Conservation (phyloP, 2,888 invertebrate genomes). For the Drosophila koepferae region DNA sequence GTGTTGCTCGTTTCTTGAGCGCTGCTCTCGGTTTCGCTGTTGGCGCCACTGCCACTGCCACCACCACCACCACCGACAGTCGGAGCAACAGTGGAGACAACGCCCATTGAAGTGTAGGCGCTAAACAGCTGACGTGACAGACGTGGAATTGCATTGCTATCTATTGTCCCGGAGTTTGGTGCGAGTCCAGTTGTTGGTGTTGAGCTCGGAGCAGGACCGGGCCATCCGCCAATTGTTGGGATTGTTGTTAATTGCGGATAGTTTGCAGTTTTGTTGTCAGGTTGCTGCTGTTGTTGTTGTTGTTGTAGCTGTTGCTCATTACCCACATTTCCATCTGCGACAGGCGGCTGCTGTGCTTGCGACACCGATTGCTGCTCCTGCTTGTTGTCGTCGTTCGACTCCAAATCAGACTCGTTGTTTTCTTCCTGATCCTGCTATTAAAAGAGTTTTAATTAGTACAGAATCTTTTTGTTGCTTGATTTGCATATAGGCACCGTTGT, state of each 20-base stretch:
- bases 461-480: not conserved
- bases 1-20: slow-evolving; percentile 64
- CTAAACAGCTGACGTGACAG: slow-evolving; percentile 63
- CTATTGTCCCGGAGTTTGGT: slow-evolving; percentile 21
- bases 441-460: slow-evolving; percentile 6
- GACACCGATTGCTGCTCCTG: slow-evolving; percentile 52
- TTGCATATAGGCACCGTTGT: slow-evolving; percentile 60
- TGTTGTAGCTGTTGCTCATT: slow-evolving; percentile 36
- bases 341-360: slow-evolving; percentile 29
- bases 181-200: slow-evolving; percentile 35
- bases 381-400: slow-evolving; percentile 82
- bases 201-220: slow-evolving; percentile 55
- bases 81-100: slow-evolving; percentile 13
- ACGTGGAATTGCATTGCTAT: slow-evolving; percentile 64
- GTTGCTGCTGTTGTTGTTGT: slow-evolving; percentile 34
- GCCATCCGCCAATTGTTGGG: slow-evolving; percentile 63
- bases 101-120: slow-evolving; percentile 49
- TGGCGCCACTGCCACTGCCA: slow-evolving; percentile 51
- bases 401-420: slow-evolving; percentile 84
- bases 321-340: slow-evolving; percentile 17
- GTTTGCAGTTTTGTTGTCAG: slow-evolving; percentile 56
- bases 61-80: slow-evolving; percentile 29
- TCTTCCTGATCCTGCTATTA: slow-evolving; percentile 83
- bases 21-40: slow-evolving; percentile 61
- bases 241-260: slow-evolving; percentile 41